phyloP scores from a whole-genome alignment of 2,113 vertebrate species.

The Antechinus stuartii region DNA sequence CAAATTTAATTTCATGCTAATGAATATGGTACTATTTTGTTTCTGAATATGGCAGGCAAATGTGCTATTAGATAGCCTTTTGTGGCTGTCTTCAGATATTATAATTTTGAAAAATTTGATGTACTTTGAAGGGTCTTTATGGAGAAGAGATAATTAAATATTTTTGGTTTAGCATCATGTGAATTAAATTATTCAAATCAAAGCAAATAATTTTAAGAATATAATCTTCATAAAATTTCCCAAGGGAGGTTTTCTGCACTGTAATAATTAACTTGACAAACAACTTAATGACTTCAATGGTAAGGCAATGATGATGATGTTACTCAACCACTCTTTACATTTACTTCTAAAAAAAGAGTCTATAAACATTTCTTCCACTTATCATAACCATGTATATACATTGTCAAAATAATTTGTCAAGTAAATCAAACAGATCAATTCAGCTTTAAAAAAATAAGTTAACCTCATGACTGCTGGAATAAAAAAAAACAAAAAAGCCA shows the following conservation, averaged over 20 bases:
- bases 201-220: constrained; percentile 45
- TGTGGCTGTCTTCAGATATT: neutral
- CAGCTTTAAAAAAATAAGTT: neutral
- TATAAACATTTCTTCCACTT: neutral
- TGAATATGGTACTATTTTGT: neutral
- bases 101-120: constrained; percentile 20
- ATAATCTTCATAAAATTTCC: constrained; percentile 41
- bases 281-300: constrained; percentile 47
- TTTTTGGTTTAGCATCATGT: neutral
- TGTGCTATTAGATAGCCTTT: neutral
- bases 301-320: constrained; percentile 46
- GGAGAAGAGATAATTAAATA: neutral
- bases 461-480: neutral
- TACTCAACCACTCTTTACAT: neutral
- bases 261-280: constrained; percentile 49
- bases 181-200: constrained; percentile 46
- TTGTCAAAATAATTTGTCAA: neutral
- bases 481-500: neutral
- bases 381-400: neutral
- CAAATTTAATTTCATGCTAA: neutral
- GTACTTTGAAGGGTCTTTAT: constrained; percentile 48
- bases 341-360: neutral
- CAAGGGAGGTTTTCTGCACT: constrained; percentile 11
- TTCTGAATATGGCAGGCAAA: neutral
- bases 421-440: neutral